Evolutionary conservation across 2,113 vertebrate species (phyloP), one percentile per base, ranked within the genome.

Genomic region (Eubucco bourcierii): DNA sequence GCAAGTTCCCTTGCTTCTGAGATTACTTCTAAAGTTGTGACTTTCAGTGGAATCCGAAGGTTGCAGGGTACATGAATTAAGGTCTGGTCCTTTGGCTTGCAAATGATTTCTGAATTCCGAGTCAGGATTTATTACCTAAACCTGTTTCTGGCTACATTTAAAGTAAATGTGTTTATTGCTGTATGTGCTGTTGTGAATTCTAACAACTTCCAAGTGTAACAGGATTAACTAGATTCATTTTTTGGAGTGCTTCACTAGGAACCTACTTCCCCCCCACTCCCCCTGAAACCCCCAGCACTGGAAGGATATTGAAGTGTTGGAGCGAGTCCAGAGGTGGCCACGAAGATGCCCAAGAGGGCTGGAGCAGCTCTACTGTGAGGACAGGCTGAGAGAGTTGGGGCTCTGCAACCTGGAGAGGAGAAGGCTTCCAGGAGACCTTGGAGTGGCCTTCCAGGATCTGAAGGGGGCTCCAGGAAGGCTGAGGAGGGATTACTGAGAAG

Each of bases 111-210:
- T 1, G 44, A 80, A 83, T 85, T 88, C 72, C 37, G 37, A 81
- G 37, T 82, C 39, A 53, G 33, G 73, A 12, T 13, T 73, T 84
- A n/a, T 1, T 81, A 25, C 14, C 33, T 80, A 79, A 93, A 37
- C 39, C 50, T 52, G 4, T 67, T 90, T 78, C 83, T 91, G 19
- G 18, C 64, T 67, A 33, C 20, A 87, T 71, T 82, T 52, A 59
- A 74, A 84, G n/a, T 53, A 71, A 80, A 52, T 65, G 14, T 75
- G 72, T 90, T 93, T 93, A 79, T 96, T 92, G 53, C 82, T 2
- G 0, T 65, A 25, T 61, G 63, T 82, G 60, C 63, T 77, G 31
- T 47, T 92, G 74, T 82, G 52, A 71, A 59, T 91, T 91, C 46
- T 17, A 87, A 47, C 15, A 85, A 58, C 58, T 79, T 47, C 70